Percentiles rank a stretch among this genome's conserved stretches.
These are phyloP conservation scores for Baccha elongata DNA, from an alignment of 2,888 invertebrate species.

Conservation along the genomic window DNA sequence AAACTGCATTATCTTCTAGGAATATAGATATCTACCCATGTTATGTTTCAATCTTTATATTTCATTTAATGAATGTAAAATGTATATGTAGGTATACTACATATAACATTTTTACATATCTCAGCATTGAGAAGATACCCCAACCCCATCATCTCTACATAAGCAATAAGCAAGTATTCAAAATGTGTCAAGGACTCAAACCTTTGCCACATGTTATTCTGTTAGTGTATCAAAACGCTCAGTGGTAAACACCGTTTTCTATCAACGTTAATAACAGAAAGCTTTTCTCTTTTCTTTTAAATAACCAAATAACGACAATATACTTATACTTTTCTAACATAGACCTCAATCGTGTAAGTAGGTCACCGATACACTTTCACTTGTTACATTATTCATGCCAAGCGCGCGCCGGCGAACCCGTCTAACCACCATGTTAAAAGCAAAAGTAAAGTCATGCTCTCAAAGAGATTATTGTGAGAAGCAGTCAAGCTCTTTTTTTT, in stretches of 20 bases:
- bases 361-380: conserved; percentile 95
- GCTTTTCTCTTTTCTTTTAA: conserved; percentile 58
- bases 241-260: conserved; percentile 39
- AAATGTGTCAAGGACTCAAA: conserved; percentile 71
- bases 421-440: conserved; percentile 74
- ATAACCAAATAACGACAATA: conserved; percentile 50
- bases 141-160: not conserved
- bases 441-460: conserved; percentile 68
- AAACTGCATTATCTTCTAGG: not conserved
- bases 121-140: conserved; percentile 1
- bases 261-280: conserved; percentile 35
- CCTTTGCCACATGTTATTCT: conserved; percentile 58
- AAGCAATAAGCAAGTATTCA: not conserved
- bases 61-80: not conserved
- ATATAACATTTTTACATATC: conserved; percentile 13
- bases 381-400: conserved; percentile 88
- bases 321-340: conserved; percentile 86
- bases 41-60: not conserved
- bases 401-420: conserved; percentile 74
- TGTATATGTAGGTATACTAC: not conserved
- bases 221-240: conserved; percentile 33
- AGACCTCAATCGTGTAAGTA: conserved; percentile 97
- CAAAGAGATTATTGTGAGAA: conserved; percentile 46
- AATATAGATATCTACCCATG: not conserved
- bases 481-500: conserved; percentile 27